Conservation (phyloP, 2,113 vertebrate genomes). For the Anguilla rostrata region DNA sequence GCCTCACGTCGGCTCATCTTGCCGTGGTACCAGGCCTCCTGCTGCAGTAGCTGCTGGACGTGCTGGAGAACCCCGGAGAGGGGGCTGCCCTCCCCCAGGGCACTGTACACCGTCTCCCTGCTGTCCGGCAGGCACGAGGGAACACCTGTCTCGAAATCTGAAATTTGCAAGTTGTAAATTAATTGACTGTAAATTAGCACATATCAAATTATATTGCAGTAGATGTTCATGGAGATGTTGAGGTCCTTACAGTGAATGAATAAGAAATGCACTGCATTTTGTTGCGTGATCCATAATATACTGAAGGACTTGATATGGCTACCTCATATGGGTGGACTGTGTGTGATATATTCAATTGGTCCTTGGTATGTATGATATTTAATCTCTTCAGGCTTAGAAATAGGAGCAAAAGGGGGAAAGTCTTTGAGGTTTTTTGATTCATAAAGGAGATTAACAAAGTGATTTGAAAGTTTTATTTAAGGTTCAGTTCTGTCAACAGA, state of each 20-base stretch:
- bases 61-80: slow-evolving; percentile 48
- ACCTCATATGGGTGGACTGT: no score
- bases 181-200: not conserved
- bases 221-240: not conserved
- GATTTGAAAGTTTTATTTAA: no score
- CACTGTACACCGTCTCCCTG: slow-evolving; percentile 60
- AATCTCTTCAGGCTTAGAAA: no score
- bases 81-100: slow-evolving; percentile 48
- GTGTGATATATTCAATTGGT: no score
- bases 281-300: no score
- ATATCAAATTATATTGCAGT: not conserved
- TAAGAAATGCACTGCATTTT: not conserved
- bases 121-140: slow-evolving; percentile 59
- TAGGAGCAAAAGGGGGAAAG: no score
- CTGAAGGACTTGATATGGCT: no score
- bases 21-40: slow-evolving; percentile 87
- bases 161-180: not conserved
- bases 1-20: slow-evolving; percentile 82
- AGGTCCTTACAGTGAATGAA: not conserved
- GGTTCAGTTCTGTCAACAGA: no score
- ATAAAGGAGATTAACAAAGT: no score
- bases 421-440: no score
- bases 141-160: slow-evolving; percentile 4
- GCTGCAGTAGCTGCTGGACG: slow-evolving; percentile 71
- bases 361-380: no score